Percentiles rank a stretch among this genome's conserved stretches.
phyloP scores from a whole-genome alignment of 2,113 vertebrate species.

The Rhinopomastus cyanomelas region DNA sequence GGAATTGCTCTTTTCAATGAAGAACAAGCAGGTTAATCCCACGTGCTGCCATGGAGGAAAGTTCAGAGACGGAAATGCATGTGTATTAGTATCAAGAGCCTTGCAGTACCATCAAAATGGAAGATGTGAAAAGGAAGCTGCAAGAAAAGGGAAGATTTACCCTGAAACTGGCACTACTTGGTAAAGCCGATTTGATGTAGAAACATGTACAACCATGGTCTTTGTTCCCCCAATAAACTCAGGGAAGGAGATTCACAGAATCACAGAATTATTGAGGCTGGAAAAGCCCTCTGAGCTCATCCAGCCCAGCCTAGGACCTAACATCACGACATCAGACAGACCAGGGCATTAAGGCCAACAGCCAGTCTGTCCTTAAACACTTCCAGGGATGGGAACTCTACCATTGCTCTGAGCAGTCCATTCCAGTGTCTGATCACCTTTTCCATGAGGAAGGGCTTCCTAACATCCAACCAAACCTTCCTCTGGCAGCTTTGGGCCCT shows the following conservation, averaged over 20 bases:
- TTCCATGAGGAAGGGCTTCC: too few relatives aligned
- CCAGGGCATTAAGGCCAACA: too few relatives aligned
- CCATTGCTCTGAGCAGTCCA: too few relatives aligned
- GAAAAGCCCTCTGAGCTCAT: too few relatives aligned
- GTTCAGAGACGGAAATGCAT: background rate
- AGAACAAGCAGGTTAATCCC: background rate
- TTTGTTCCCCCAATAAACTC: background rate
- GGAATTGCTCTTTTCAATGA: background rate
- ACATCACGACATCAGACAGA: too few relatives aligned
- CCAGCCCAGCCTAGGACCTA: too few relatives aligned
- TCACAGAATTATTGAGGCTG: too few relatives aligned
- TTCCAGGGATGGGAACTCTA: too few relatives aligned
- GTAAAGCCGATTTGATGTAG: background rate
- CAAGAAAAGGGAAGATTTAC: background rate
- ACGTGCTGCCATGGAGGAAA: background rate
- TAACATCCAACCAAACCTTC: too few relatives aligned
- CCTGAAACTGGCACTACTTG: background rate
- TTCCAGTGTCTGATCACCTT: too few relatives aligned
- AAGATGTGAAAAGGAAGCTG: background rate
- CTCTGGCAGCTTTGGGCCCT: too few relatives aligned
- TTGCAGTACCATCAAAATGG: background rate
- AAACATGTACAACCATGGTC: fast-evolving
- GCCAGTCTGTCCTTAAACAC: too few relatives aligned
- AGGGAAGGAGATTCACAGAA: background rate
- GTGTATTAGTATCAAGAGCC: background rate